Percentiles rank a stretch among this genome's conserved stretches.
These are phyloP conservation scores for Denticeps clupeoides DNA, from an alignment of 2,797 vertebrate genomes.

Conservation along the genomic window DNA sequence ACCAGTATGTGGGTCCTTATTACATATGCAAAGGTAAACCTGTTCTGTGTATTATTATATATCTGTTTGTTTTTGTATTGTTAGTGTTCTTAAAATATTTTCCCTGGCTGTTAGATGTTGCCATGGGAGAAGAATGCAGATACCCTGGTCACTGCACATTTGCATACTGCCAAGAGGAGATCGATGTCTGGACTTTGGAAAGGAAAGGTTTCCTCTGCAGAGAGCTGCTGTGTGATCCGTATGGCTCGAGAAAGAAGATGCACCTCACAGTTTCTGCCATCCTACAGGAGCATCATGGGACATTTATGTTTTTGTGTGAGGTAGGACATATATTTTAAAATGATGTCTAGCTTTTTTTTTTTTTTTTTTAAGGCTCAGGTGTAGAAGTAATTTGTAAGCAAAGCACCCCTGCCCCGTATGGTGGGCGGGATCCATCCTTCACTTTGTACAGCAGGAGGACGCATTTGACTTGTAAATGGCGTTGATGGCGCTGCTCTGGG, in stretches of 20 bases:
- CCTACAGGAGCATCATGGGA: conserved; percentile 85
- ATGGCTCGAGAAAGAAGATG: conserved; percentile 66
- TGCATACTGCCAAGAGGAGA: conserved; percentile 96
- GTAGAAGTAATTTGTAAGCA: too few relatives aligned
- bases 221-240: conserved; percentile 77
- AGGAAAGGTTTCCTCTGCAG: conserved; percentile 88
- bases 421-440: too few relatives aligned
- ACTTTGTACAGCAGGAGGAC: too few relatives aligned
- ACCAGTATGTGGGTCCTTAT: conserved; percentile 91
- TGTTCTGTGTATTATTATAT: neutral
- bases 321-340: conserved; percentile 44
- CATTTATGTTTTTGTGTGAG: conserved; percentile 95
- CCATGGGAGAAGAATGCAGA: conserved; percentile 79
- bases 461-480: too few relatives aligned
- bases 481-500: too few relatives aligned
- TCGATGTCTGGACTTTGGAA: conserved; percentile 92
- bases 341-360: neutral
- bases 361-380: neutral
- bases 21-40: conserved; percentile 96
- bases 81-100: neutral
- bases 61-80: neutral
- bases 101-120: too few relatives aligned
- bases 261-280: conserved; percentile 76
- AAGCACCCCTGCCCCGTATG: too few relatives aligned
- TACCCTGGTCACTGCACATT: conserved; percentile 93